Evolutionary conservation across 2,113 vertebrate species (phyloP).

Genomic region (Nothoprocta perdicaria): DNA sequence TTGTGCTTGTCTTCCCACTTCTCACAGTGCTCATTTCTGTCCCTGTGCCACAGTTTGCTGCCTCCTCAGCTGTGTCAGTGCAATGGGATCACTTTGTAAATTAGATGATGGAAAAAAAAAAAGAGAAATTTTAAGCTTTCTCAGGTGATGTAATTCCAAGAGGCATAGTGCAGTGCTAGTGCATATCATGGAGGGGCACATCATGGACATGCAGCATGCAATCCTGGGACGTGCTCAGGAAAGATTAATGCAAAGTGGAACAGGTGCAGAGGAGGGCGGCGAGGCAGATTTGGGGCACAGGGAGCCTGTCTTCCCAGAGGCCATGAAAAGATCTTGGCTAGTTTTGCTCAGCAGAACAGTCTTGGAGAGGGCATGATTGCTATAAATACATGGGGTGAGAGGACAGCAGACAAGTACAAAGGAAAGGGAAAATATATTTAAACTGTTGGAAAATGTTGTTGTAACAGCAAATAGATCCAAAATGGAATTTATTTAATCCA

Average conservation of each 20-base stretch:
- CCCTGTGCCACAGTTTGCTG: not conserved
- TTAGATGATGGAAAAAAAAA: not conserved
- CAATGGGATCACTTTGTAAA: not conserved
- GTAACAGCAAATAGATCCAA: not conserved
- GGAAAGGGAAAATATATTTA: not conserved
- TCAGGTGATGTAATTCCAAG: not conserved
- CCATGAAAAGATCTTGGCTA: not conserved
- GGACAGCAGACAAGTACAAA: not conserved
- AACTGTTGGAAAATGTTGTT: not conserved
- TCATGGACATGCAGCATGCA: accelerated
- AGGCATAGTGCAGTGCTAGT: not conserved
- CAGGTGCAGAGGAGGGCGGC: accelerated
- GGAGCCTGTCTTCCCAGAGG: not conserved
- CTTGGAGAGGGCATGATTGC: not conserved
- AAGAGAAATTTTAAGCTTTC: not conserved
- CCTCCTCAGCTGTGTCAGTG: not conserved
- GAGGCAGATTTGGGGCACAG: not conserved
- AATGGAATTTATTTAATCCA: not conserved
- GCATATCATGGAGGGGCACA: not conserved
- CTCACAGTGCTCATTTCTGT: not conserved
- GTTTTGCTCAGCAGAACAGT: not conserved
- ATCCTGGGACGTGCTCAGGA: not conserved
- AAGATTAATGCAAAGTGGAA: not conserved
- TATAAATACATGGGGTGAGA: not conserved
- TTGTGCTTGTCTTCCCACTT: not conserved